Conservation (phyloP, 2,797 vertebrate genomes). For the Syncerus caffer region DNA sequence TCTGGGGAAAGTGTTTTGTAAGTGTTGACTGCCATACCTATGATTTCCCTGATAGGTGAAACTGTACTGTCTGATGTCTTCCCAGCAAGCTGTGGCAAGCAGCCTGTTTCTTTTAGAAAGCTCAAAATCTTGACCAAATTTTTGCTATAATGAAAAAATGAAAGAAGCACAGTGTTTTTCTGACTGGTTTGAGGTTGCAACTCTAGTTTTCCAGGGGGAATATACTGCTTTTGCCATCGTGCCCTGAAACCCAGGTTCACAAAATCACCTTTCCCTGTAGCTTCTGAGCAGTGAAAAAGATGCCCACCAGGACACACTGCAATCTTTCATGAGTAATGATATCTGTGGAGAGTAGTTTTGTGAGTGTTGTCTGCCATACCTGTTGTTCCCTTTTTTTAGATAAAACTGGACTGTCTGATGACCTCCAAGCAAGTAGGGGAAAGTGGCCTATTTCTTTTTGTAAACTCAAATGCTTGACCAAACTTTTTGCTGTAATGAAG, state of each 20-base stretch:
- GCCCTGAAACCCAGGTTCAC: not conserved
- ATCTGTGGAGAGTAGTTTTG: not conserved
- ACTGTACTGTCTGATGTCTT: not conserved
- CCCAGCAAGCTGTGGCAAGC: not conserved
- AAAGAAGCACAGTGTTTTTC: not conserved
- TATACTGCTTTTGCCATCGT: not conserved
- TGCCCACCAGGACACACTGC: not conserved
- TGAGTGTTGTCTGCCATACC: not conserved
- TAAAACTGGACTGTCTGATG: not conserved
- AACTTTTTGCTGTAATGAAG: not conserved
- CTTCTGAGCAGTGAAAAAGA: not conserved
- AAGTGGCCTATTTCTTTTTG: not conserved
- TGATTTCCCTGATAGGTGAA: not conserved
- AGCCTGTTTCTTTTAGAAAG: not conserved
- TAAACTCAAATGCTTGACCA: not conserved
- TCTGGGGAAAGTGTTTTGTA: not conserved
- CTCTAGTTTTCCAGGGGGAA: not conserved
- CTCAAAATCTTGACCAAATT: not conserved
- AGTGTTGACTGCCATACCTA: not conserved
- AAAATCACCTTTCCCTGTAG: not conserved
- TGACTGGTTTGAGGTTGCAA: not conserved
- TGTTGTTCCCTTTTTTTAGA: not conserved
- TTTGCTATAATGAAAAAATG: not conserved
- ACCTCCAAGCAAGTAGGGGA: not conserved
- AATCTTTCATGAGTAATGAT: not conserved